phyloP scores from a whole-genome alignment of 2,797 vertebrate genomes.

The Megalops cyprinoides region DNA sequence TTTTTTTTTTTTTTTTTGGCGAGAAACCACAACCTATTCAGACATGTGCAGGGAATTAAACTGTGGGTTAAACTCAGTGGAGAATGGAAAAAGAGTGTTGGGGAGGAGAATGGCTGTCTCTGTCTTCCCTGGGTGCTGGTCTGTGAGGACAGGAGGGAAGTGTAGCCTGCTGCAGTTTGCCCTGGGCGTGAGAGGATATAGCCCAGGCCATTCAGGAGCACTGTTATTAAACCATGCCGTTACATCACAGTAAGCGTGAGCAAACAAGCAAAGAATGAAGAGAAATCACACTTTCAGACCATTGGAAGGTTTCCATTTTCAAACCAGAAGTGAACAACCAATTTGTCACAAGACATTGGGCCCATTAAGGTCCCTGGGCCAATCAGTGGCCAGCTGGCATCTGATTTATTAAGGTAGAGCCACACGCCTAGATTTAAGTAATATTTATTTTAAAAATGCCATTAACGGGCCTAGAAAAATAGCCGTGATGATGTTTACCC shows the following conservation, averaged over 20 bases:
- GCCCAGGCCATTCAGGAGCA: background rate
- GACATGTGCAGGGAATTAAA: constrained; percentile 38
- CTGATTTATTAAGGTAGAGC: no score
- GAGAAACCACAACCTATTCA: constrained; percentile 31
- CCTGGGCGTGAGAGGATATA: no score
- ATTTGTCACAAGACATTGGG: no score
- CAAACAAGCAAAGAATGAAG: background rate
- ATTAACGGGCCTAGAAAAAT: no score
- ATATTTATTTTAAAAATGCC: no score
- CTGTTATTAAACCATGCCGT: background rate
- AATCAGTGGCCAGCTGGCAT: no score
- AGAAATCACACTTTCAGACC: background rate
- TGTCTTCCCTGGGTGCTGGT: background rate
- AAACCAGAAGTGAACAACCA: no score
- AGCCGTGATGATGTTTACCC: no score
- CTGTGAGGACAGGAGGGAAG: background rate
- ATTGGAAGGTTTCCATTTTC: no score
- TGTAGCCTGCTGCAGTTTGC: background rate
- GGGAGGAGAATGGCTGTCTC: background rate
- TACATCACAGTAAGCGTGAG: background rate
- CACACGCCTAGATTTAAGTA: no score
- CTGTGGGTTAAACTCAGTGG: constrained; percentile 14
- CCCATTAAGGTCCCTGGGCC: no score
- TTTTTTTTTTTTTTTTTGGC: constrained; percentile 23
- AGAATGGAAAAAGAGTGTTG: constrained; percentile 5